A percentile compares a stretch with the other conserved stretches of the same genome.
Conservation (phyloP, 1,140 invertebrate species). For the Rhagoletis pomonella region DNA sequence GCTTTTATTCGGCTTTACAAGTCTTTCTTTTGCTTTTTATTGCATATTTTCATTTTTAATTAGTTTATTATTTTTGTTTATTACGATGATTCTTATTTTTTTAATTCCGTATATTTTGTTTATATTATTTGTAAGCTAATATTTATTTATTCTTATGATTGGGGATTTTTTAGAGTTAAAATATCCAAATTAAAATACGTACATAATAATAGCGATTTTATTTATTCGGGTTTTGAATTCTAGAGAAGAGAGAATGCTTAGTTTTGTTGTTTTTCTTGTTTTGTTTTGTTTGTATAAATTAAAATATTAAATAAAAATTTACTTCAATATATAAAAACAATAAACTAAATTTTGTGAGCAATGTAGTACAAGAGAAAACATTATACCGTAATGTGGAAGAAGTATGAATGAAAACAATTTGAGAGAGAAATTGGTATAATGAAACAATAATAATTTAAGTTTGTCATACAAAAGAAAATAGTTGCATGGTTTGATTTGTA, state of each 20-base stretch:
- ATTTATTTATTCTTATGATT: conserved; percentile 60
- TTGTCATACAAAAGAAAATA: background rate
- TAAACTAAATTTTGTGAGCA: conserved; percentile 45
- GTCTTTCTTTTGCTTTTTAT: conserved; percentile 74
- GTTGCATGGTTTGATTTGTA: background rate
- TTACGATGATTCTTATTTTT: conserved; percentile 56
- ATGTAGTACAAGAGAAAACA: conserved; percentile 14
- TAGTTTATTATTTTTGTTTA: conserved; percentile 48
- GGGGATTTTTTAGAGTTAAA: conserved; percentile 55
- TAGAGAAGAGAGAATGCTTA: conserved; percentile 61
- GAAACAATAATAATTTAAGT: conserved; percentile 6
- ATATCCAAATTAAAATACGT: conserved; percentile 60
- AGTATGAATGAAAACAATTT: conserved; percentile 16
- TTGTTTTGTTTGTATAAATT: conserved; percentile 55
- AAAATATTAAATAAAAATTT: conserved; percentile 57
- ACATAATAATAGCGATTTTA: conserved; percentile 64
- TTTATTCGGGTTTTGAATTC: conserved; percentile 62
- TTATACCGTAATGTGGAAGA: background rate
- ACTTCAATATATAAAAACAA: conserved; percentile 50
- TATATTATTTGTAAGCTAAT: conserved; percentile 56
- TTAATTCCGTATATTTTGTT: conserved; percentile 63
- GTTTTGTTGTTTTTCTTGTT: conserved; percentile 56
- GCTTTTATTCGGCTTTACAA: conserved; percentile 66
- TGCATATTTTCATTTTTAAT: conserved; percentile 63
- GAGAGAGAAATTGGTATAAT: conserved; percentile 4